A percentile compares a stretch with the other conserved stretches of the same genome.
Evolutionary conservation across 2,888 invertebrate genomes (phyloP).

Genomic region (Hedychridium roseum): DNA sequence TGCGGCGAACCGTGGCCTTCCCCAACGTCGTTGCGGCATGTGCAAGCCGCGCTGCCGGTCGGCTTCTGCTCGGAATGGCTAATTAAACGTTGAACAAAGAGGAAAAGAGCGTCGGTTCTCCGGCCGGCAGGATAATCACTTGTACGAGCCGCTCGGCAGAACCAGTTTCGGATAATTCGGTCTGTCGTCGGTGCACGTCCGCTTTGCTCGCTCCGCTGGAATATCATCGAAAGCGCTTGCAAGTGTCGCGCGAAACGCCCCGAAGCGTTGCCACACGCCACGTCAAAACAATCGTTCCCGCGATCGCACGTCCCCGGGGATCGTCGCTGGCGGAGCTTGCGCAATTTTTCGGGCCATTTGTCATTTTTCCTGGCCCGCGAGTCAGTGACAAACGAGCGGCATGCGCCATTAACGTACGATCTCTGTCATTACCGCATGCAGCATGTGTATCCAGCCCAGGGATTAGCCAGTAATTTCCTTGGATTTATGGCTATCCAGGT

Average conservation of each 20-base stretch:
- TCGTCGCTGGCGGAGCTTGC: background rate
- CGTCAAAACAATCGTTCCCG: constrained; percentile 12
- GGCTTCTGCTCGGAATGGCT: constrained; percentile 26
- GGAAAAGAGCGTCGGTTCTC: constrained; percentile 17
- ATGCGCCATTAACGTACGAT: too few species aligned
- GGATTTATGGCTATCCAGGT: too few species aligned
- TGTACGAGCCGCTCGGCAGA: constrained; percentile 22
- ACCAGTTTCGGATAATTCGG: constrained; percentile 39
- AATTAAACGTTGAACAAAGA: constrained; percentile 37
- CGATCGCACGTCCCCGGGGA: background rate
- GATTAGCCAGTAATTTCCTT: too few species aligned
- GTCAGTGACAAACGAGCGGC: too few species aligned
- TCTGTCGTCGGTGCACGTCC: constrained; percentile 11
- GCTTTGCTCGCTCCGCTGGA: background rate
- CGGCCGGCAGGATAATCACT: constrained; percentile 22
- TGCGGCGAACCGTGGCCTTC: constrained; percentile 24
- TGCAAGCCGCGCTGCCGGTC: too few species aligned
- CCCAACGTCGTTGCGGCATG: constrained; percentile 20
- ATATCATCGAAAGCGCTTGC: too few species aligned
- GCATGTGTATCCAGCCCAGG: too few species aligned
- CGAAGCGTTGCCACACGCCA: background rate
- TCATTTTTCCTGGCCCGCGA: too few species aligned
- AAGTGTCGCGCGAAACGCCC: background rate
- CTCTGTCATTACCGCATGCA: too few species aligned
- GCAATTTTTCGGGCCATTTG: too few species aligned